phyloP scores from a whole-genome alignment of 53 echinoderm and acorn worm species.

The Glandiceps talaboti region DNA sequence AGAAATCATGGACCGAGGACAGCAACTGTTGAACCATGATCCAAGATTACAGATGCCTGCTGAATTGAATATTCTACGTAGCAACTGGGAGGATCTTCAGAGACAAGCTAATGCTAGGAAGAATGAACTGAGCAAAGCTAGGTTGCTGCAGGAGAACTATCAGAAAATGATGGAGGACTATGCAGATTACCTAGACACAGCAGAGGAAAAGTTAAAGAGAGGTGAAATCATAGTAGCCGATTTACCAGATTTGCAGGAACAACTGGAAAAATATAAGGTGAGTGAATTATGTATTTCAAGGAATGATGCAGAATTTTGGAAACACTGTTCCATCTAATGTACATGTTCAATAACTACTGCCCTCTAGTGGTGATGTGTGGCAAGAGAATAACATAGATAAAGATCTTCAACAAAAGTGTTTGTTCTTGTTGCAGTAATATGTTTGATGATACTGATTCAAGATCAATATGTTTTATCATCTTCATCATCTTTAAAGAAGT shows the following conservation, averaged over 20 bases:
- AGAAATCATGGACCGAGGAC: conserved; percentile 57
- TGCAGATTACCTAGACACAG: conserved; percentile 88
- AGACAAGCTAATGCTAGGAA: conserved; percentile 55
- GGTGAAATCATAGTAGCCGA: conserved; percentile 59
- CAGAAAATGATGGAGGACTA: conserved; percentile 98
- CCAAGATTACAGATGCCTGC: conserved; percentile 48
- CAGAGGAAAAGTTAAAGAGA: conserved; percentile 69
- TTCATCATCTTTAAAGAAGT: too few relatives aligned
- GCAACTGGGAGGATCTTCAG: conserved; percentile 80
- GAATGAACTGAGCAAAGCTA: conserved; percentile 68
- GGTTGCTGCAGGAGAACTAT: conserved; percentile 92
- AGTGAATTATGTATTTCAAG: not conserved
- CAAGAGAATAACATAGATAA: too few relatives aligned
- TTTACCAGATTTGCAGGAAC: conserved; percentile 65
- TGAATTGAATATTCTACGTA: conserved; percentile 56
- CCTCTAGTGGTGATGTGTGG: too few relatives aligned
- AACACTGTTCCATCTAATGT: too few relatives aligned
- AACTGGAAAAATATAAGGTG: conserved; percentile 94
- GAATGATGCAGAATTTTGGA: not conserved
- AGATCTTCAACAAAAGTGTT: too few relatives aligned
- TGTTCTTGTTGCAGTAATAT: too few relatives aligned
- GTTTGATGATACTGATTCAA: too few relatives aligned
- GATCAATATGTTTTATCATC: too few relatives aligned
- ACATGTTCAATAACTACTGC: too few relatives aligned
- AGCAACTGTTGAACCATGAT: conserved; percentile 48